Conservation (phyloP, 2,113 vertebrate species). For the Alces alces region DNA sequence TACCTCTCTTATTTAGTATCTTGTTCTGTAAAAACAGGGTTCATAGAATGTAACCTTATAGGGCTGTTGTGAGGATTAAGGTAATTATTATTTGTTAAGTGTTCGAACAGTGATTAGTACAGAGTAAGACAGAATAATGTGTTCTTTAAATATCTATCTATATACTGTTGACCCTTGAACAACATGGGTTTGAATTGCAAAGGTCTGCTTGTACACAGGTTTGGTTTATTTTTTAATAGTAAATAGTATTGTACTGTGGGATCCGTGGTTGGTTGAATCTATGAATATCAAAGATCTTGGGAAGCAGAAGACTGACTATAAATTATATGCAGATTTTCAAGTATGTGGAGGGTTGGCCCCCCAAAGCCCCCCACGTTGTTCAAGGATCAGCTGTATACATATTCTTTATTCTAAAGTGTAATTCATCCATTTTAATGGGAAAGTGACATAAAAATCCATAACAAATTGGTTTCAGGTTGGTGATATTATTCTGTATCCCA, state of each 20-base stretch:
- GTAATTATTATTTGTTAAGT: neutral
- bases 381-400: neutral
- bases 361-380: neutral
- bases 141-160: neutral
- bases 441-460: neutral
- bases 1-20: neutral
- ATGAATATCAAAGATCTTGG: neutral
- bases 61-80: neutral
- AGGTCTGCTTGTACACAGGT: neutral
- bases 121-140: neutral
- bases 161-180: neutral
- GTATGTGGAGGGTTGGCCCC: accelerated
- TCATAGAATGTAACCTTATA: neutral
- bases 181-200: neutral
- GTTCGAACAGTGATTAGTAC: neutral
- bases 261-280: neutral
- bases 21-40: neutral
- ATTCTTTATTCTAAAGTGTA: neutral
- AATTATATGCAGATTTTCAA: neutral
- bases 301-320: neutral
- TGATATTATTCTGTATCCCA: neutral
- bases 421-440: neutral
- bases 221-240: neutral
- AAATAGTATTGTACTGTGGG: neutral
- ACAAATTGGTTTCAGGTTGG: neutral